Percentiles rank a stretch among this genome's conserved stretches.
Conservation (phyloP, 2,113 vertebrate genomes). For the Epinephelus moara region DNA sequence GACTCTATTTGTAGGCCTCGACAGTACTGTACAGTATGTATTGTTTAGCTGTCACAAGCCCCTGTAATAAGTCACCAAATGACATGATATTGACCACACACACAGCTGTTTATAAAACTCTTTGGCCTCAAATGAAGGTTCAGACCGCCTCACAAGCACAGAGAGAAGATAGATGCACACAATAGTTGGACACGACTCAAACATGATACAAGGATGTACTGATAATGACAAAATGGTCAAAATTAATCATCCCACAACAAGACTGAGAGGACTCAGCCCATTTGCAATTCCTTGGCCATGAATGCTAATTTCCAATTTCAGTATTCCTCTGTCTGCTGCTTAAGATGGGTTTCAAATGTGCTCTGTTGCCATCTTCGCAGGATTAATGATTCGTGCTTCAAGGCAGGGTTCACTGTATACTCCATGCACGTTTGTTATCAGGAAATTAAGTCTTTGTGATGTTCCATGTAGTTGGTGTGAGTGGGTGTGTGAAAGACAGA, state of each 20-base stretch:
- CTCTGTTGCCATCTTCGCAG: slow-evolving; percentile 40
- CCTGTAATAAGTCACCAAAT: slow-evolving; percentile 56
- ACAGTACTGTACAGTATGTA: slow-evolving; percentile 62
- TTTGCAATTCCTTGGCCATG: slow-evolving; percentile 32
- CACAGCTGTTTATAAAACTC: slow-evolving; percentile 26
- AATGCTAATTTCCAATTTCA: slow-evolving; percentile 34
- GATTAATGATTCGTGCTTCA: slow-evolving; percentile 65
- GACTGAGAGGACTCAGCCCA: slow-evolving; percentile 6
- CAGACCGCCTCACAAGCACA: slow-evolving; percentile 9
- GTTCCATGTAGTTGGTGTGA: slow-evolving; percentile 14
- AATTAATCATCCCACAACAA: slow-evolving; percentile 40
- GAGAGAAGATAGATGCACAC: slow-evolving; percentile 40
- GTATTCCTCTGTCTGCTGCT: slow-evolving; percentile 8
- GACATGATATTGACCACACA: slow-evolving; percentile 60
- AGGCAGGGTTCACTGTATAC: slow-evolving; percentile 23
- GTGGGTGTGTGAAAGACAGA: neutral
- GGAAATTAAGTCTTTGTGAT: slow-evolving; percentile 12
- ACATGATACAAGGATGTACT: slow-evolving; percentile 46
- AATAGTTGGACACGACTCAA: slow-evolving; percentile 28
- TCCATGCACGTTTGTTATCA: neutral
- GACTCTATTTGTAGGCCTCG: slow-evolving; percentile 51
- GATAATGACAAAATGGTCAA: slow-evolving; percentile 49
- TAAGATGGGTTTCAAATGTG: slow-evolving; percentile 30
- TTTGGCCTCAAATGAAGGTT: slow-evolving; percentile 35
- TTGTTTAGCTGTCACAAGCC: slow-evolving; percentile 60